Percentiles rank a stretch among this genome's conserved stretches.
phyloP scores from a whole-genome alignment of 2,797 vertebrate species.

The Tangara arthus region DNA sequence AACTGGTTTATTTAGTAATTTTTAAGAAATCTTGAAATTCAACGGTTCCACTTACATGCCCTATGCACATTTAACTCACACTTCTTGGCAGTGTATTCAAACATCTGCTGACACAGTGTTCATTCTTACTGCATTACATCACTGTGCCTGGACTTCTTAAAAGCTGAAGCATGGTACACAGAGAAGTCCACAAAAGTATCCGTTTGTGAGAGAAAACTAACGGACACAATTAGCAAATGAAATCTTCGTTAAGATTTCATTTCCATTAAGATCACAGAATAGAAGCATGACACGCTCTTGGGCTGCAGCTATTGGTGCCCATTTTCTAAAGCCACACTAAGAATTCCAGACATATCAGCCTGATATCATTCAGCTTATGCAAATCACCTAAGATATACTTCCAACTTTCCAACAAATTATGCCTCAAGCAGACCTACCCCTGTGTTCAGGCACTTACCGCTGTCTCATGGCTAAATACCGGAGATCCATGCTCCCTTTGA shows the following conservation, averaged over 20 bases:
- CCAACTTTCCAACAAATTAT: not conserved
- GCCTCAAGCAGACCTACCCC: not conserved
- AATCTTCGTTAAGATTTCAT: not conserved
- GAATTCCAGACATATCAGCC: not conserved
- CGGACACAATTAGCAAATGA: not conserved
- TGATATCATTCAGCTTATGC: not conserved
- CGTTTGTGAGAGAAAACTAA: not conserved
- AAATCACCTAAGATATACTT: not conserved
- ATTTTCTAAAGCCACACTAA: not conserved
- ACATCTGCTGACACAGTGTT: not conserved
- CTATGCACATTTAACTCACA: not conserved
- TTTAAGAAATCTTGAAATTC: not conserved
- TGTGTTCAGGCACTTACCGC: constrained; percentile 74
- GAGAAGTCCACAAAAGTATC: not conserved
- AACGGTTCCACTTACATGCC: not conserved
- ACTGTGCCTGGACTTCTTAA: not conserved
- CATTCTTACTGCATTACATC: not conserved
- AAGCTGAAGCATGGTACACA: not conserved
- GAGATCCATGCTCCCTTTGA: constrained; percentile 87
- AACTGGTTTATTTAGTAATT: not conserved
- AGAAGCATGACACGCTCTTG: not conserved
- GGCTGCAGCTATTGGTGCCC: not conserved
- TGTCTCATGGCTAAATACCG: constrained; percentile 88
- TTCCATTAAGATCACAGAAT: not conserved
- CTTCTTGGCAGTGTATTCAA: not conserved